These are phyloP conservation scores for Struthidea cinerea DNA, from an alignment of 2,113 vertebrate genomes.

Conservation along the genomic window DNA sequence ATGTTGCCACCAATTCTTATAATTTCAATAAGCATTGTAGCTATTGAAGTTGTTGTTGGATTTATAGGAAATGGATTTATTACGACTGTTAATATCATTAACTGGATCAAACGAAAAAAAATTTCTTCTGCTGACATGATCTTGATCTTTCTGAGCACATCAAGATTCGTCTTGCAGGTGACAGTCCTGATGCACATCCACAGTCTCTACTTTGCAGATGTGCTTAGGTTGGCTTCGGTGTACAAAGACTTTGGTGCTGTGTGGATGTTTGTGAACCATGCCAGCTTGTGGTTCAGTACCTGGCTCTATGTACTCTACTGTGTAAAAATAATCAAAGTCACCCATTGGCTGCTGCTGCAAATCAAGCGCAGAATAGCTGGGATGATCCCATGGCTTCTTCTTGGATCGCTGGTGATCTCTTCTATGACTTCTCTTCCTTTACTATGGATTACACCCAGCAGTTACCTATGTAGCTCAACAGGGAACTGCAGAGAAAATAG, in stretches of 20 bases:
- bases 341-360: conserved; percentile 1
- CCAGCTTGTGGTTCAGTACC: conserved; percentile 46
- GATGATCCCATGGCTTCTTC: conserved; percentile 27
- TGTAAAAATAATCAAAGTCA: conserved; percentile 28
- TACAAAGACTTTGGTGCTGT: background rate
- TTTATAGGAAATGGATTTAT: conserved; percentile 41
- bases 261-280: conserved; percentile 36
- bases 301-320: conserved; percentile 42
- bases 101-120: conserved; percentile 15
- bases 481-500: background rate
- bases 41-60: conserved; percentile 1
- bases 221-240: background rate
- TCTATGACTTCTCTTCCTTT: background rate
- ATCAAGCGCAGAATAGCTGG: conserved; percentile 25
- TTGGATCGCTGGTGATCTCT: background rate
- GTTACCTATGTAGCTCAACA: background rate
- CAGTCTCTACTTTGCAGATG: background rate
- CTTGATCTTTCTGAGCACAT: conserved; percentile 39
- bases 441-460: background rate
- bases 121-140: background rate
- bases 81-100: background rate
- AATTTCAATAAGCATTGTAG: background rate
- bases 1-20: conserved; percentile 4
- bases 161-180: conserved; percentile 27
- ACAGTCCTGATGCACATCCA: background rate